These are phyloP conservation scores for Pollimyrus isidori DNA, from an alignment of 2,113 vertebrate genomes.

Conservation along the genomic window DNA sequence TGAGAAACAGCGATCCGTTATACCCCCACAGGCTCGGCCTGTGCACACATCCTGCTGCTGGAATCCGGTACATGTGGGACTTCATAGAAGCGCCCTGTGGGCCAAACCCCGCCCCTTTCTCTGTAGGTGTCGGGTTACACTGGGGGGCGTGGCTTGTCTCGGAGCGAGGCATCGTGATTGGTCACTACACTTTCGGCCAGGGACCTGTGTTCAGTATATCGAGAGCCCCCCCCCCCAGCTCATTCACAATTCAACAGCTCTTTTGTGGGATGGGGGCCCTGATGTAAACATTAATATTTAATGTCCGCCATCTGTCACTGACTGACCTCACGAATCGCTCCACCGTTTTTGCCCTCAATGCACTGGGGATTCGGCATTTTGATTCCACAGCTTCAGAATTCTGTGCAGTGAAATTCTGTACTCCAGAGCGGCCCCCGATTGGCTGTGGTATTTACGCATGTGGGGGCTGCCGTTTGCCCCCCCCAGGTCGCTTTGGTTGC, in stretches of 20 bases:
- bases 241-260: neutral
- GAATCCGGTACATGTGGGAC: neutral
- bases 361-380: neutral
- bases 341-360: neutral
- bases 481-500: neutral
- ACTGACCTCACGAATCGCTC: neutral
- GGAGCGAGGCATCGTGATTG: neutral
- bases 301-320: neutral
- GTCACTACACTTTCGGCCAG: neutral
- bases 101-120: neutral
- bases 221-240: neutral
- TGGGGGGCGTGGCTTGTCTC: neutral
- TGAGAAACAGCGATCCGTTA: neutral
- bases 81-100: neutral
- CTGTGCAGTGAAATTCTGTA: neutral
- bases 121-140: neutral
- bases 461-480: neutral
- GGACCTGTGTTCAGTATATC: neutral
- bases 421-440: neutral
- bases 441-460: neutral
- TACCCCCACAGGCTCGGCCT: neutral
- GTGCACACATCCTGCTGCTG: neutral
- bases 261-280: neutral
- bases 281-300: slow-evolving; percentile 4
- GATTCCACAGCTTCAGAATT: neutral